phyloP scores from a whole-genome alignment of 1,140 invertebrate species.

The Neoseiulus cucumeris region DNA sequence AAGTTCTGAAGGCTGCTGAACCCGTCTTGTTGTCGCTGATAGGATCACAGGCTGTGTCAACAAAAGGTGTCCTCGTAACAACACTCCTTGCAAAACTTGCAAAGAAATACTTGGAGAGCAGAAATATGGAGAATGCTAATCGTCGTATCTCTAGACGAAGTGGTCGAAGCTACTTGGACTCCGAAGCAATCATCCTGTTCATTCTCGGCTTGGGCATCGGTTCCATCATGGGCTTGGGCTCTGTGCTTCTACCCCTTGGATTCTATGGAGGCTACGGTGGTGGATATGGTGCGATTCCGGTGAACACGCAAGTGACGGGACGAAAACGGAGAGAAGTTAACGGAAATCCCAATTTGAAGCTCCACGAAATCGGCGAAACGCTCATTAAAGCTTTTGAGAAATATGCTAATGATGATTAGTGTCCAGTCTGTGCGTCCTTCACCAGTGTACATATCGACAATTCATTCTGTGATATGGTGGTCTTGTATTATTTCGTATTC shows the following conservation, averaged over 20 bases:
- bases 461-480: too few relatives aligned
- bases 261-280: not conserved
- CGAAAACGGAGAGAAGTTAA: not conserved
- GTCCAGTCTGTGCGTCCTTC: not conserved
- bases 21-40: not conserved
- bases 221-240: not conserved
- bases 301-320: not conserved
- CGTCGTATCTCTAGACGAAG: not conserved
- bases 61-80: not conserved
- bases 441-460: too few relatives aligned
- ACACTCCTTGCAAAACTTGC: not conserved
- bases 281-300: not conserved
- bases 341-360: not conserved
- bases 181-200: conserved; percentile 4
- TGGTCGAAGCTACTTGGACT: not conserved
- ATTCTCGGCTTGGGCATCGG: not conserved
- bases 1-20: not conserved
- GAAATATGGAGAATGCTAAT: not conserved
- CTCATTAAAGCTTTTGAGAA: not conserved
- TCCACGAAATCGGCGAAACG: not conserved
- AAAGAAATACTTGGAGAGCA: not conserved
- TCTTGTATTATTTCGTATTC: too few relatives aligned
- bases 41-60: not conserved
- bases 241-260: not conserved
- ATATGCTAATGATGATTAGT: not conserved